Conservation (phyloP, 2,113 vertebrate species). For the Elgaria multicarinata region DNA sequence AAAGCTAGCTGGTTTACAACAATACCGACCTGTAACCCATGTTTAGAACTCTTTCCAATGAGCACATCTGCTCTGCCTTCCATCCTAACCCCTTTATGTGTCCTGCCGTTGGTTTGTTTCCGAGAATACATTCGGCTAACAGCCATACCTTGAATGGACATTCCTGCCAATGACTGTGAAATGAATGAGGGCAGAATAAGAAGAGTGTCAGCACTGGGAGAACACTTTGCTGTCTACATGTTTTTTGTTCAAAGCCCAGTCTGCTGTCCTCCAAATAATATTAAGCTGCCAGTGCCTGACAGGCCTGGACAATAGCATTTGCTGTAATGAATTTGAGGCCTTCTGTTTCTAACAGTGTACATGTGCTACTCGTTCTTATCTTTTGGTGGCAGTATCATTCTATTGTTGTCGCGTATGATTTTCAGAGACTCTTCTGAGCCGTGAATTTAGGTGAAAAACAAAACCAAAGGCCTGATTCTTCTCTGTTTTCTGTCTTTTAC, state of each 20-base stretch:
- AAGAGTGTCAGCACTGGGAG: neutral
- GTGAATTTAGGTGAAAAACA: neutral
- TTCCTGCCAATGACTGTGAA: neutral
- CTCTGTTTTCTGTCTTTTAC: neutral
- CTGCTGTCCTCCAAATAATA: constrained; percentile 15
- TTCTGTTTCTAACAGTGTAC: neutral
- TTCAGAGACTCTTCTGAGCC: neutral
- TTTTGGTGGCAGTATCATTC: constrained; percentile 10
- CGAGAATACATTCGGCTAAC: accelerated
- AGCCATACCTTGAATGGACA: neutral
- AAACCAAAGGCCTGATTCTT: neutral
- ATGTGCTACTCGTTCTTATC: neutral
- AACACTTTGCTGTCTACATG: neutral
- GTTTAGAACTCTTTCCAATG: neutral
- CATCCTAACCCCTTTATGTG: neutral
- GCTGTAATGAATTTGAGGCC: neutral
- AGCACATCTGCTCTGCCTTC: neutral
- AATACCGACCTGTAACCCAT: neutral
- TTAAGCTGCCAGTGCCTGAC: constrained; percentile 14
- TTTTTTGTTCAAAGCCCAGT: constrained; percentile 5
- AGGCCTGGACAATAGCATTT: constrained; percentile 5
- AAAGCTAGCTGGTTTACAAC: neutral
- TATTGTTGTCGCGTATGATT: neutral
- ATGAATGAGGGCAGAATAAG: neutral
- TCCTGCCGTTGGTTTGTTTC: neutral